Conservation (phyloP, 2,113 vertebrate genomes). For the Aepyceros melampus region DNA sequence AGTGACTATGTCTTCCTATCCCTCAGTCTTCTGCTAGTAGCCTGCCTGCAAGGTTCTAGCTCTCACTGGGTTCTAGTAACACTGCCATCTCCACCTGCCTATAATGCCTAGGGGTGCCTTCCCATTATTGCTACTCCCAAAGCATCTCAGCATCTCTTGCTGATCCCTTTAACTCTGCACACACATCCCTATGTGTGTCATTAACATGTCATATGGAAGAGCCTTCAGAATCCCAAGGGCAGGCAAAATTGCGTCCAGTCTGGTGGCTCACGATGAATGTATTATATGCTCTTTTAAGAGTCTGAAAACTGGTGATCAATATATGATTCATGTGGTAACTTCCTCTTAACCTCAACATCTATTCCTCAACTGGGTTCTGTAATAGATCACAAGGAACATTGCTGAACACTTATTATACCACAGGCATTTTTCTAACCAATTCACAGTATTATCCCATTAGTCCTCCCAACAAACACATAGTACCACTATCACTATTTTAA, state of each 20-base stretch:
- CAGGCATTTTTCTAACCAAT: background rate
- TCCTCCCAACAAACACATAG: background rate
- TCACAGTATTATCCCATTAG: background rate
- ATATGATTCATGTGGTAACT: background rate
- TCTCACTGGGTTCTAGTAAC: background rate
- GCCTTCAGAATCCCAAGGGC: background rate
- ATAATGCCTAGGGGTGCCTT: background rate
- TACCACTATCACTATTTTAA: background rate
- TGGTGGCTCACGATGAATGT: background rate
- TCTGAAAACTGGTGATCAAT: background rate
- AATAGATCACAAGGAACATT: background rate
- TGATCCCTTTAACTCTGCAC: background rate
- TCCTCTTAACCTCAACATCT: background rate
- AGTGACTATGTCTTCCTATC: background rate
- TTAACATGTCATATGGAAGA: background rate
- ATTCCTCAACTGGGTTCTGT: background rate
- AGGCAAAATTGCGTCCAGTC: background rate
- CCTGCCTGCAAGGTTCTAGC: background rate
- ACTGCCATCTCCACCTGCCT: background rate
- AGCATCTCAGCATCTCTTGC: background rate
- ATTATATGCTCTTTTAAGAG: background rate
- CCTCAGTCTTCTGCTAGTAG: accelerated
- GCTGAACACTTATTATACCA: background rate
- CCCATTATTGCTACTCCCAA: background rate
- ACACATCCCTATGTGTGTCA: background rate